These are phyloP conservation scores for Nymphalis urticae DNA, from an alignment of 2,888 invertebrate species.

Conservation along the genomic window DNA sequence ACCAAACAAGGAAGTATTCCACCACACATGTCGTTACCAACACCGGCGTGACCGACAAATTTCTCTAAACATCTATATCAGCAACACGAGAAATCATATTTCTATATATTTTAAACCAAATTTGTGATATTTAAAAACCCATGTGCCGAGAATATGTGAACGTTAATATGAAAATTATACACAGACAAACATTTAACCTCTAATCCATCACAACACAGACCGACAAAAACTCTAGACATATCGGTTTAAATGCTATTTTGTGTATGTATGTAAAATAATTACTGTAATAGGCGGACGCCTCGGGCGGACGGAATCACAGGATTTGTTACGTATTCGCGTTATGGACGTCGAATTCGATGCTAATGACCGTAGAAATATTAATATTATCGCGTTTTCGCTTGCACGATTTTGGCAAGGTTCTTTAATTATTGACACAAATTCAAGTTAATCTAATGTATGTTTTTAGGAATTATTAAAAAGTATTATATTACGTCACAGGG, in stretches of 20 bases:
- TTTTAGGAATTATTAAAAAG: no score
- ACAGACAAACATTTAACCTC: constrained; percentile 6
- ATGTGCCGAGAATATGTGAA: background rate
- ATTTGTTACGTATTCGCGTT: constrained; percentile 6
- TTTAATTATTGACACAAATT: background rate
- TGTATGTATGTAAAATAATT: constrained; percentile 28
- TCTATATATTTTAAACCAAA: no score
- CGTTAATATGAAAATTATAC: background rate
- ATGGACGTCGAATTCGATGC: constrained; percentile 6
- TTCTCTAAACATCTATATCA: no score
- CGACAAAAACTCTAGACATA: constrained; percentile 8
- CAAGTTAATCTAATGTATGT: no score
- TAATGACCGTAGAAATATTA: background rate
- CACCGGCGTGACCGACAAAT: no score
- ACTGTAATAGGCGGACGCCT: constrained; percentile 31
- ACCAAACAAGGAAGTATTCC: no score
- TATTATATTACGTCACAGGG: no score
- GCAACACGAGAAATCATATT: no score
- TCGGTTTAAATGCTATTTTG: constrained; percentile 4
- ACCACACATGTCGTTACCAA: no score
- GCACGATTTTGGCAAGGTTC: background rate
- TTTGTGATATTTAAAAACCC: background rate
- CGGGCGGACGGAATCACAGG: constrained; percentile 33
- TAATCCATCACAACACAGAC: constrained; percentile 1
- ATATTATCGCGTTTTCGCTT: background rate